Base-by-base conservation (phyloP, 1,140 invertebrate genomes). In the Drosophila seguyi region DNA sequence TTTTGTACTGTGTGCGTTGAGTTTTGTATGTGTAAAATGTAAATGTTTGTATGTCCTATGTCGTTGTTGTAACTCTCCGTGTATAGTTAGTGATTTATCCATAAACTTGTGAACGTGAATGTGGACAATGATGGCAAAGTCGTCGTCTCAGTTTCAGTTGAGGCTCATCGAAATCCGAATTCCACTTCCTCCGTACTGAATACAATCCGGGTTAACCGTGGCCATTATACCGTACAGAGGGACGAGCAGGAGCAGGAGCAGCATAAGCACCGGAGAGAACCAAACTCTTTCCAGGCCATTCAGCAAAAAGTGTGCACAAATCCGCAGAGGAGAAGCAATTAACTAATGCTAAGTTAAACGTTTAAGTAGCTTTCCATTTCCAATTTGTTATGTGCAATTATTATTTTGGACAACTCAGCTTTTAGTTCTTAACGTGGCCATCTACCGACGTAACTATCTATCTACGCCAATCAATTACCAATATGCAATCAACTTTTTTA, bases 1-100 rank as follows among this genome's bases (percentile, higher is more conserved):
- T 86, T 87, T 87, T 88, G 81, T 90, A 88, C 83, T 73, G 59
- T 85, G 81, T 73, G 85, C 48, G 68, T 87, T 87, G 79, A 69
- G 69, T 83, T 78, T 86, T 84, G 55, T 82, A 62, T 82, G 53
- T 79, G 66, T 75, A 41, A 55, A 55, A 55, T 62, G 77, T 84
- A 79, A 75, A 79, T 84, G 71, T 84, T 84, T 79, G 66, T 83
- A 73, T 87, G 79, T 72, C 67, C 76, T 61, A n/a, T n/a, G 31
- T 55, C 52, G 20, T 38, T 87, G 83, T 87, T 87, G 80, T 69
- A 76, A 69, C 71, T 76, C 75, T 42, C 52, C 57, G 59, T 78
- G 44, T 87, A 74, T 74, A 87, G 83, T 68, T 85, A 85, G 72
- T 66, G 74, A 79, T 68, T 67, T 87, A 67, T 50, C 60, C 31